phyloP scores from a whole-genome alignment of 2,113 vertebrate species.

The Pseudois nayaur region DNA sequence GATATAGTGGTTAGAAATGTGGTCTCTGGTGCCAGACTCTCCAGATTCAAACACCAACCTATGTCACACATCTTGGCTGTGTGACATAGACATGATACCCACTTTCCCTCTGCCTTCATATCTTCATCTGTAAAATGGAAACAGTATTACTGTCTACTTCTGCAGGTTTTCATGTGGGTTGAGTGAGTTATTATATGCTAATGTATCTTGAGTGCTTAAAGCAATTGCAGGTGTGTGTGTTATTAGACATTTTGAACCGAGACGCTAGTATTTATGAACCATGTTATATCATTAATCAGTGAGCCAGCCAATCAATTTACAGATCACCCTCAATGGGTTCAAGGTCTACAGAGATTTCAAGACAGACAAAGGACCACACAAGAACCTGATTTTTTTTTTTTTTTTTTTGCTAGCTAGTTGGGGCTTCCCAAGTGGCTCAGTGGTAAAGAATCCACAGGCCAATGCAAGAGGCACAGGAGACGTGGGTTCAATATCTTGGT shows the following conservation, averaged over 20 bases:
- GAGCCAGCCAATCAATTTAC: neutral
- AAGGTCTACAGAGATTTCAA: neutral
- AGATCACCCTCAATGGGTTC: neutral
- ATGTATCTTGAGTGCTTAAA: neutral
- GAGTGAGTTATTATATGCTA: neutral
- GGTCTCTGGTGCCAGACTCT: neutral
- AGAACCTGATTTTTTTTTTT: neutral
- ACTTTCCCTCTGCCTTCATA: neutral
- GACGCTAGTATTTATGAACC: neutral
- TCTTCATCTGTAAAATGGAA: neutral
- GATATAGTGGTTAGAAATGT: neutral
- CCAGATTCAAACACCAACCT: neutral
- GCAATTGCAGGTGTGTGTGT: neutral
- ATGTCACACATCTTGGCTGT: neutral
- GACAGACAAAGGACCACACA: neutral
- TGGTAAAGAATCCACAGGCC: neutral
- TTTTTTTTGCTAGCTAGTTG: neutral
- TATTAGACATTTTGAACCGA: neutral
- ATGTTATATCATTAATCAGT: neutral
- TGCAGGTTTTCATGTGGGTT: neutral
- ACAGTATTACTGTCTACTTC: neutral
- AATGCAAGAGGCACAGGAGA: neutral
- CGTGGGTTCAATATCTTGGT: accelerated
- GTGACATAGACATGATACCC: neutral
- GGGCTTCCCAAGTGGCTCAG: neutral